phyloP scores from a whole-genome alignment of 1,140 invertebrate species.

The Drosophila rufa region DNA sequence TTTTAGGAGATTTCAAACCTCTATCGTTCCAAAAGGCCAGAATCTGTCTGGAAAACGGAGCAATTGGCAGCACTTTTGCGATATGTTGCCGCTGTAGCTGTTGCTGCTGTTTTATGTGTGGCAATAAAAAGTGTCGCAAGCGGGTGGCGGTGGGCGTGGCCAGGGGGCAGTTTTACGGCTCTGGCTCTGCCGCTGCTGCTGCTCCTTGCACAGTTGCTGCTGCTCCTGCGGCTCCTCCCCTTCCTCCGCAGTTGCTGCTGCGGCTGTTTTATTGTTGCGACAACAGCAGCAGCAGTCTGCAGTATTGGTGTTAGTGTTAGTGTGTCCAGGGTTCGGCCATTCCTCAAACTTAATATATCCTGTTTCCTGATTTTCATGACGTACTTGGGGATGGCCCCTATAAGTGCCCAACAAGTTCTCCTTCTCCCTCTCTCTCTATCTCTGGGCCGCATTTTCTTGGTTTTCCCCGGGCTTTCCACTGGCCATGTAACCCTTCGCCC shows the following conservation, averaged over 20 bases:
- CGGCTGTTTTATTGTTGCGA: constrained; percentile 63
- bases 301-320: constrained; percentile 5
- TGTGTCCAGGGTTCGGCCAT: constrained; percentile 63
- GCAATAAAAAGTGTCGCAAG: constrained; percentile 78
- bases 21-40: background rate
- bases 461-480: constrained; percentile 39
- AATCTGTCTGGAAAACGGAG: constrained; percentile 13
- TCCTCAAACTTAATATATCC: constrained; percentile 83
- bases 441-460: constrained; percentile 66
- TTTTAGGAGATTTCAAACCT: background rate
- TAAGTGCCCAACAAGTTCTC: constrained; percentile 49
- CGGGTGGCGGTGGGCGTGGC: constrained; percentile 22
- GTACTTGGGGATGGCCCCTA: constrained; percentile 67
- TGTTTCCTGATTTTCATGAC: constrained; percentile 83
- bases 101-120: constrained; percentile 71
- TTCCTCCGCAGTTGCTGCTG: constrained; percentile 27
- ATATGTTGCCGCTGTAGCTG: constrained; percentile 37
- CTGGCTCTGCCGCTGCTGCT: constrained; percentile 28
- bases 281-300: constrained; percentile 61
- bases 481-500: constrained; percentile 18
- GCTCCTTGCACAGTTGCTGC: constrained; percentile 7
- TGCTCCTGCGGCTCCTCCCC: constrained; percentile 7
- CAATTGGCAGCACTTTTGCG: constrained; percentile 21
- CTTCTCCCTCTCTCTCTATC: background rate
- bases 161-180: constrained; percentile 69